phyloP scores from a whole-genome alignment of 2,888 invertebrate species.

The Ormyrus pomaceus region DNA sequence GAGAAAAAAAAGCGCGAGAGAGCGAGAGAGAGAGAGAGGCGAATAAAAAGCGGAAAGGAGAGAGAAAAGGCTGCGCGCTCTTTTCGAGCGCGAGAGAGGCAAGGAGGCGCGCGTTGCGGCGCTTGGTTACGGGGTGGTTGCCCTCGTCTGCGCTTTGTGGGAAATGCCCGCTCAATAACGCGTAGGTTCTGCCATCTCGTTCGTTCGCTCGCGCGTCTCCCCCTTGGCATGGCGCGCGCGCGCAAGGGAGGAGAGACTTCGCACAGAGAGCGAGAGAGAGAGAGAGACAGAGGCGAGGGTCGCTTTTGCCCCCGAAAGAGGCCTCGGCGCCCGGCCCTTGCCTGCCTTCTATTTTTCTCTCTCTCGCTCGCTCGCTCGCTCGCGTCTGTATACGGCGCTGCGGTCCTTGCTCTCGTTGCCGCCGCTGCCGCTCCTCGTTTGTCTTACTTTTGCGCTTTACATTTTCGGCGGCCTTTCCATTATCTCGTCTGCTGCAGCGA shows the following conservation, averaged over 20 bases:
- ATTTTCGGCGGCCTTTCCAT: conserved; percentile 43
- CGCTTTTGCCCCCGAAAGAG: conserved; percentile 58
- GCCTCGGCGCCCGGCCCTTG: conserved; percentile 48
- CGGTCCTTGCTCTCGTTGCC: conserved; percentile 20
- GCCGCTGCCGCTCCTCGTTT: conserved; percentile 30
- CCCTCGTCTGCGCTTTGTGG: conserved; percentile 75
- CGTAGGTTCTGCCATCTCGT: conserved; percentile 66
- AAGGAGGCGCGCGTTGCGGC: conserved; percentile 64
- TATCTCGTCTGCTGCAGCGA: conserved; percentile 16
- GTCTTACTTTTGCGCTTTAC: conserved; percentile 52
- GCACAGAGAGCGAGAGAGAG: conserved; percentile 39
- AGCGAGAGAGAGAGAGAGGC: conserved; percentile 45
- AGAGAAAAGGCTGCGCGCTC: conserved; percentile 25
- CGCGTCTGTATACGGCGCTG: neutral
- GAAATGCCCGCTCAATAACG: conserved; percentile 75
- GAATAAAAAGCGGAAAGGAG: conserved; percentile 26
- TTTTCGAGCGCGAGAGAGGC: conserved; percentile 46
- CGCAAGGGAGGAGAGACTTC: conserved; percentile 28
- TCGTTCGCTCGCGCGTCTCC: conserved; percentile 55
- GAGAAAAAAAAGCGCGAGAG: conserved; percentile 32
- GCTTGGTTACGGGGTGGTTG: conserved; percentile 73
- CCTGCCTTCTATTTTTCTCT: conserved; percentile 33
- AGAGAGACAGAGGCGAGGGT: conserved; percentile 48
- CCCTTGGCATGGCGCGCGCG: conserved; percentile 19
- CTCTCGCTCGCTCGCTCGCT: neutral